Percentiles rank a stretch among this genome's conserved stretches.
Conservation (phyloP, 2,888 invertebrate species). For the Macrosiphum euphorbiae region DNA sequence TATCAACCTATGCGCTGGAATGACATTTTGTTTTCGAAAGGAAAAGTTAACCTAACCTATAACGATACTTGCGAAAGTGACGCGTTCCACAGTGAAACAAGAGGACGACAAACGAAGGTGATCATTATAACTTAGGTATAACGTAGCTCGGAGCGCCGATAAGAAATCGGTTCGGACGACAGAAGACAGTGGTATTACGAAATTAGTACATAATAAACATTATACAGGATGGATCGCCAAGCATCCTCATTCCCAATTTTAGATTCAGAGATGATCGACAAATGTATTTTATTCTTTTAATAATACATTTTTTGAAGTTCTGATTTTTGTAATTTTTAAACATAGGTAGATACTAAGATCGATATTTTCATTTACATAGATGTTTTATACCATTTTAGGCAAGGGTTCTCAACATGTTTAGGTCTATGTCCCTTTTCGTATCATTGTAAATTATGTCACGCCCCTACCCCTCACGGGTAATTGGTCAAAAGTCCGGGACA, state of each 20-base stretch:
- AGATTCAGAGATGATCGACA: neutral
- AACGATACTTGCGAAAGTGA: slow-evolving; percentile 28
- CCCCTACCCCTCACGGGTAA: too few species aligned
- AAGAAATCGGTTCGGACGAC: slow-evolving; percentile 2
- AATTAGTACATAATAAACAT: neutral
- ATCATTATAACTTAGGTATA: neutral
- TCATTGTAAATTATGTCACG: too few species aligned
- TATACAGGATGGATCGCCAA: neutral
- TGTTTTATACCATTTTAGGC: neutral
- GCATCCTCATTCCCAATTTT: neutral
- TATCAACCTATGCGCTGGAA: neutral
- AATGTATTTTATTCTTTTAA: neutral
- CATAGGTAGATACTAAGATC: too few species aligned
- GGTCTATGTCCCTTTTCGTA: too few species aligned
- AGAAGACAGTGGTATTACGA: neutral
- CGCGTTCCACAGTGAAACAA: neutral
- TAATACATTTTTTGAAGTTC: neutral
- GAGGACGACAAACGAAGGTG: neutral
- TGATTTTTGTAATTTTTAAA: neutral
- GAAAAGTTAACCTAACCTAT: neutral
- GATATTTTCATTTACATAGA: neutral
- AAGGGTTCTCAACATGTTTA: too few species aligned
- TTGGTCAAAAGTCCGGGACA: too few species aligned
- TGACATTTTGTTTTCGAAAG: slow-evolving; percentile 34
- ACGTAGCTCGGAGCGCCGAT: neutral